Conservation (phyloP, 1,140 invertebrate species). For the Eumaeus atala region DNA sequence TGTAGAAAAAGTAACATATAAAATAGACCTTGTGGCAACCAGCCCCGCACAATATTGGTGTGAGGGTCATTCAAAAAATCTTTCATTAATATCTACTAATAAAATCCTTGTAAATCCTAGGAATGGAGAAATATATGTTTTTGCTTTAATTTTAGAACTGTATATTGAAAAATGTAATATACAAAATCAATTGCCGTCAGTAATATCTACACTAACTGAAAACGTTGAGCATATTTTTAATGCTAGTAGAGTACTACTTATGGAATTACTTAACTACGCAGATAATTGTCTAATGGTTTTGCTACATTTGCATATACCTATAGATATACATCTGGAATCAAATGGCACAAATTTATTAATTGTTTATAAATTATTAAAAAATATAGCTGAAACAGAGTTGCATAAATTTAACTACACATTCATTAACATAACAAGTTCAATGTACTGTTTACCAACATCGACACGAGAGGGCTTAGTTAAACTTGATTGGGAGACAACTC, state of each 20-base stretch:
- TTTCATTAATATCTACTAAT: slow-evolving; percentile 47
- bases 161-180: slow-evolving; percentile 26
- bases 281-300: slow-evolving; percentile 33
- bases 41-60: slow-evolving; percentile 61
- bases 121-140: slow-evolving; percentile 48
- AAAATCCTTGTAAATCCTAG: slow-evolving; percentile 54
- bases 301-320: slow-evolving; percentile 44
- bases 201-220: slow-evolving; percentile 24
- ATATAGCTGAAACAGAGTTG: slow-evolving; percentile 33
- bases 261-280: slow-evolving; percentile 48
- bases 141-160: slow-evolving; percentile 42
- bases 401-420: slow-evolving; percentile 43
- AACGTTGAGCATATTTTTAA: slow-evolving; percentile 41
- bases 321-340: slow-evolving; percentile 27
- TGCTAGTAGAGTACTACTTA: slow-evolving; percentile 44
- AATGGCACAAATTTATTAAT: slow-evolving; percentile 32
- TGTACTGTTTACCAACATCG: slow-evolving; percentile 56
- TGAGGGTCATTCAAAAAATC: slow-evolving; percentile 55
- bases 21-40: slow-evolving; percentile 43
- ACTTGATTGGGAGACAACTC: slow-evolving; percentile 62
- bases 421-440: slow-evolving; percentile 55
- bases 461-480: slow-evolving; percentile 30
- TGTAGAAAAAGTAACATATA: slow-evolving; percentile 45
- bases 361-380: slow-evolving; percentile 30
- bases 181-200: slow-evolving; percentile 23